Conservation (phyloP, 1,140 invertebrate genomes). For the Saccostrea echinata region DNA sequence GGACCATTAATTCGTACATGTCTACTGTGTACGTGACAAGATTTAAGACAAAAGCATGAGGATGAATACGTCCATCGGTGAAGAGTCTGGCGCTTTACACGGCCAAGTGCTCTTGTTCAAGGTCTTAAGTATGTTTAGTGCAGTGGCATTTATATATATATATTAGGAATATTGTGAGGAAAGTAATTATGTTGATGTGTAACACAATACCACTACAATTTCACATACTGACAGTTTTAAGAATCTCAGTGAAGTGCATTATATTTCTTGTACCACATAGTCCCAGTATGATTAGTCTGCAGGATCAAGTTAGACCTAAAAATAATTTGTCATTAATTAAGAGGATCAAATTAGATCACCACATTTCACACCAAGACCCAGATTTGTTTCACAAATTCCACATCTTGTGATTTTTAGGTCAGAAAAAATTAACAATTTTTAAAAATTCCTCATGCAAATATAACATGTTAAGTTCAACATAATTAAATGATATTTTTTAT, state of each 20-base stretch:
- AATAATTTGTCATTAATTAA: slow-evolving; percentile 7
- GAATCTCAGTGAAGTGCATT: neutral
- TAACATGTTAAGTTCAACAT: no score
- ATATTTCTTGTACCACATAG: neutral
- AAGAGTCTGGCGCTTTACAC: neutral
- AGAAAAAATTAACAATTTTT: no score
- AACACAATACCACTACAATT: neutral
- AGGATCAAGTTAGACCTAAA: neutral
- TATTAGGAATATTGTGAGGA: neutral
- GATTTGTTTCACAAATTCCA: neutral
- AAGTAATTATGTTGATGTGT: neutral
- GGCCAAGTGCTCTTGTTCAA: slow-evolving; percentile 19
- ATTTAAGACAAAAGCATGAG: slow-evolving; percentile 12
- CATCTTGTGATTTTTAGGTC: neutral
- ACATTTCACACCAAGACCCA: neutral
- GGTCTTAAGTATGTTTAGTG: slow-evolving; percentile 1
- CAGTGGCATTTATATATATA: neutral
- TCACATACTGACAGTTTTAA: neutral
- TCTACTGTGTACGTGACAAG: slow-evolving; percentile 19
- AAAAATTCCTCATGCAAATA: no score
- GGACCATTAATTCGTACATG: neutral
- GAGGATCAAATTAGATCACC: neutral
- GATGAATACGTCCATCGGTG: neutral
- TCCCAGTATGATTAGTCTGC: neutral
- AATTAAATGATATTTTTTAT: no score